A percentile compares a stretch with the other conserved stretches of the same genome.
Evolutionary conservation across 1,140 invertebrate species (phyloP).

Genomic region (Anoplolepis gracilipes): DNA sequence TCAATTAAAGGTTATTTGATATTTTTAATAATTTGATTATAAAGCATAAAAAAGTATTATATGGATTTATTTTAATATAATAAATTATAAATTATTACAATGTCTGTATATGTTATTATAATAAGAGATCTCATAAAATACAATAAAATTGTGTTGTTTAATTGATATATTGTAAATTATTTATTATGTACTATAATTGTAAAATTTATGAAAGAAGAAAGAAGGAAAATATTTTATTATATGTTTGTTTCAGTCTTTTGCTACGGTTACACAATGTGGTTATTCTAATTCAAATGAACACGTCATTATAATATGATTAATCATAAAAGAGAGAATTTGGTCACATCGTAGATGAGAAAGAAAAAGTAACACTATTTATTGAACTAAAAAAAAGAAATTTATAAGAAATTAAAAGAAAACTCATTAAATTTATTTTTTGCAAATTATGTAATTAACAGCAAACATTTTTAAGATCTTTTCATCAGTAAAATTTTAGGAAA

Average conservation of each 20-base stretch:
- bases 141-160: no score
- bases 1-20: no score
- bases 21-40: no score
- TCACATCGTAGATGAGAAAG: neutral
- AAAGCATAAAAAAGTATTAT: no score
- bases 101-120: no score
- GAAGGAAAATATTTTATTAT: neutral
- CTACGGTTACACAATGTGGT: constrained; percentile 38
- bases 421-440: neutral
- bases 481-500: neutral
- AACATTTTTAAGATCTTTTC: neutral
- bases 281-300: constrained; percentile 41
- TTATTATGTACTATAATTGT: neutral
- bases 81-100: no score
- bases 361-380: neutral
- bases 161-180: no score
- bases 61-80: no score
- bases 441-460: neutral
- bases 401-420: neutral
- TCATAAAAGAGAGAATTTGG: neutral
- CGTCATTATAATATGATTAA: neutral
- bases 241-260: constrained; percentile 35
- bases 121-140: no score
- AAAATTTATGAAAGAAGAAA: neutral
- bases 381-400: neutral